These are phyloP conservation scores for Mylabris phalerata DNA, from an alignment of 1,140 invertebrate genomes.

Conservation along the genomic window DNA sequence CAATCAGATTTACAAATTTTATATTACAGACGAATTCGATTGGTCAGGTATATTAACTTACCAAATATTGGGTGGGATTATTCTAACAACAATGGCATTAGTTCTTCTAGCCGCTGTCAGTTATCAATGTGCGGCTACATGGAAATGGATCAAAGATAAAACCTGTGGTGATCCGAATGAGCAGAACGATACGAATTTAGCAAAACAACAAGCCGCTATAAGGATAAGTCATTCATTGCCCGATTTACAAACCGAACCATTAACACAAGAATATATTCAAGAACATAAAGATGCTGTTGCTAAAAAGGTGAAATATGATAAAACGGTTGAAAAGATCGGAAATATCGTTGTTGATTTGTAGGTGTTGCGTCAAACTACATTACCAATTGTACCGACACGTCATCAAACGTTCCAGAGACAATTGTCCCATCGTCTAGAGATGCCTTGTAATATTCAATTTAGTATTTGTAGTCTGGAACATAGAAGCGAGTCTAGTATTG, in stretches of 20 bases:
- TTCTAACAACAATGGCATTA: slow-evolving; percentile 55
- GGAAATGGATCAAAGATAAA: slow-evolving; percentile 59
- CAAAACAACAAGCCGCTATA: slow-evolving; percentile 58
- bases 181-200: slow-evolving; percentile 49
- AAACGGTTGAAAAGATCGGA: too few relatives aligned
- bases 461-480: slow-evolving; percentile 64
- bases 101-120: slow-evolving; percentile 60
- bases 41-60: slow-evolving; percentile 20
- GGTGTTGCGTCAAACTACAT: slow-evolving; percentile 69
- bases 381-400: slow-evolving; percentile 70
- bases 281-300: slow-evolving; percentile 56
- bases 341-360: slow-evolving; percentile 31
- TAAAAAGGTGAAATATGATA: slow-evolving; percentile 51
- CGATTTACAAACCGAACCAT: slow-evolving; percentile 61
- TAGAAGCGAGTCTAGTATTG: slow-evolving; percentile 56
- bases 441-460: slow-evolving; percentile 68
- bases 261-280: slow-evolving; percentile 64
- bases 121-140: slow-evolving; percentile 63
- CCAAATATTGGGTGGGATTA: slow-evolving; percentile 12
- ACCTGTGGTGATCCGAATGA: slow-evolving; percentile 47
- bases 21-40: slow-evolving; percentile 21
- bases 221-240: slow-evolving; percentile 68
- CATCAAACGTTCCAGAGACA: slow-evolving; percentile 74
- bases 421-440: slow-evolving; percentile 65
- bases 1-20: background rate